Conservation (phyloP, 2,888 invertebrate genomes). For the Stramonita haemastoma region DNA sequence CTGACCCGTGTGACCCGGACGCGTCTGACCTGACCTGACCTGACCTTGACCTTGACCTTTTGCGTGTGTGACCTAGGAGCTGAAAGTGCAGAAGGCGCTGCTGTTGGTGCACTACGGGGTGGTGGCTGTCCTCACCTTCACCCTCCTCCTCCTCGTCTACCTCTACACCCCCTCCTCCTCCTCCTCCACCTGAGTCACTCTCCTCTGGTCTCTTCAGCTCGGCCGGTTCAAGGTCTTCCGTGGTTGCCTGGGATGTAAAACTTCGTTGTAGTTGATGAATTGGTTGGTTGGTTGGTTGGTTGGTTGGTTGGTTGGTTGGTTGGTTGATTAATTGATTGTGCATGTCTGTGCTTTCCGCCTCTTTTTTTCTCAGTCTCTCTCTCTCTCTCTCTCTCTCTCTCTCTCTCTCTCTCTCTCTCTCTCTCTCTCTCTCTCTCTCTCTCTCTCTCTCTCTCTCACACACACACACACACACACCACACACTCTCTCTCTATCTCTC, state of each 20-base stretch:
- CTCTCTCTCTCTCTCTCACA: too few relatives aligned
- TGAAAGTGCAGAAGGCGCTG: slow-evolving; percentile 33
- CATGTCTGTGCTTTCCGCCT: neutral
- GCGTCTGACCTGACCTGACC: neutral
- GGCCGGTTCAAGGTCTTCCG: neutral
- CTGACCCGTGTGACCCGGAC: too few relatives aligned
- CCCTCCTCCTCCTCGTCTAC: neutral
- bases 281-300: too few relatives aligned
- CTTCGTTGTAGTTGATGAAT: neutral
- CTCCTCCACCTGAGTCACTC: neutral
- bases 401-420: too few relatives aligned
- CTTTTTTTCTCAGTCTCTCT: too few relatives aligned
- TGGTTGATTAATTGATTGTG: neutral
- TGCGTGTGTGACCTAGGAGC: slow-evolving; percentile 10
- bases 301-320: neutral
- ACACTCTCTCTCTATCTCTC: neutral
- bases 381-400: too few relatives aligned
- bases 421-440: too few relatives aligned
- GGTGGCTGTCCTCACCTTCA: slow-evolving; percentile 1
- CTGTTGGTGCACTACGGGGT: slow-evolving; percentile 29
- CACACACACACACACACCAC: too few relatives aligned
- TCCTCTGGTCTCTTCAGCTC: neutral
- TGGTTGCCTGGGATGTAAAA: neutral
- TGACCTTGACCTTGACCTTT: neutral
- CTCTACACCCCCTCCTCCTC: neutral